A percentile compares a stretch with the other conserved stretches of the same genome.
phyloP scores from a whole-genome alignment of 2,113 vertebrate genomes.

The Sylvilagus bachmani region DNA sequence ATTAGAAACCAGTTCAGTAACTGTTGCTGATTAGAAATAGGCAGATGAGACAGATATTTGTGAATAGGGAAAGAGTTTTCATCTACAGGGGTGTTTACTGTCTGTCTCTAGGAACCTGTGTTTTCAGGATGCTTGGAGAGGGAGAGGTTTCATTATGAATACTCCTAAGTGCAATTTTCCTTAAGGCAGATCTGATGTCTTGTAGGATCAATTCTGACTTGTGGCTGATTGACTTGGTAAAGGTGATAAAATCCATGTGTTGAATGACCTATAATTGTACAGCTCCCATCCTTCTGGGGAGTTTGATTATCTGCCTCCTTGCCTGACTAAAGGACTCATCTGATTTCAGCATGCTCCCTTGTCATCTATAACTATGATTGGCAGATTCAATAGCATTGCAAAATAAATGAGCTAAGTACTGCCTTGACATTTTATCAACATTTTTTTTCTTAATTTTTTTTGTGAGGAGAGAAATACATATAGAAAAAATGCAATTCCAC shows the following conservation, averaged over 20 bases:
- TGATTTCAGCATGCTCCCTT: not conserved
- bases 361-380: not conserved
- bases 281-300: not conserved
- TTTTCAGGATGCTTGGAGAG: not conserved
- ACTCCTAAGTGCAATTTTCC: not conserved
- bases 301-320: conserved; percentile 7
- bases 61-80: not conserved
- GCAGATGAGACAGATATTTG: not conserved
- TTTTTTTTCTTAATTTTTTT: not conserved
- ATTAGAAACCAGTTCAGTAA: not conserved
- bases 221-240: not conserved
- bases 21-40: not conserved
- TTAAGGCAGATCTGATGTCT: not conserved
- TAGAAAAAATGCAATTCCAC: not conserved
- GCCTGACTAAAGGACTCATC: not conserved
- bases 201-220: not conserved
- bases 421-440: not conserved
- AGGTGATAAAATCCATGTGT: not conserved
- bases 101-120: not conserved
- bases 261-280: not conserved
- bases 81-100: not conserved
- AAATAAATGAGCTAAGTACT: not conserved
- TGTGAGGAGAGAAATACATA: not conserved
- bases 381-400: not conserved
- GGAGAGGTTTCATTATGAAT: conserved; percentile 13